A percentile compares a stretch with the other conserved stretches of the same genome.
phyloP scores from a whole-genome alignment of 2,888 invertebrate genomes.

The Tridacna crocea region DNA sequence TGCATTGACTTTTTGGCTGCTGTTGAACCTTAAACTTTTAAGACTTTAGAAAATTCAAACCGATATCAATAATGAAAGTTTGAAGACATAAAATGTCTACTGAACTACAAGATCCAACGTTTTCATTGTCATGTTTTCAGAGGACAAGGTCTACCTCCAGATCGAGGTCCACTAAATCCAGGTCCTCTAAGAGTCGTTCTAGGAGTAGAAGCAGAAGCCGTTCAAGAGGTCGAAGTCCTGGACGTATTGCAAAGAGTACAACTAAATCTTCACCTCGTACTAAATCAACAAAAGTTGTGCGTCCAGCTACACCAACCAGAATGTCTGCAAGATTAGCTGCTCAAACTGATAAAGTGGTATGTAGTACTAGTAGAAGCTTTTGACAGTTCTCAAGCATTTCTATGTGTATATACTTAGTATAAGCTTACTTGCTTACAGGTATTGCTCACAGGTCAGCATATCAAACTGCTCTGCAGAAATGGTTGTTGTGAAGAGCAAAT shows the following conservation, averaged over 20 bases:
- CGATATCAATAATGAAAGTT: not conserved
- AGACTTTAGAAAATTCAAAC: not conserved
- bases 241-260: slow-evolving; percentile 38
- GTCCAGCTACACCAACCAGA: slow-evolving; percentile 63
- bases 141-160: slow-evolving; percentile 33
- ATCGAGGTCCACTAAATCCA: slow-evolving; percentile 57
- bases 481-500: no score
- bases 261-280: slow-evolving; percentile 40
- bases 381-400: no score
- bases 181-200: slow-evolving; percentile 37
- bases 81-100: not conserved
- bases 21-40: no score
- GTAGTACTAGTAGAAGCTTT: no score
- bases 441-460: no score
- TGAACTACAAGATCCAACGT: not conserved
- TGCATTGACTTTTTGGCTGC: no score
- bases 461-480: no score
- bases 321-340: slow-evolving; percentile 65
- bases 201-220: slow-evolving; percentile 68
- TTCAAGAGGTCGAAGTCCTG: slow-evolving; percentile 55
- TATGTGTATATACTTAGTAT: no score
- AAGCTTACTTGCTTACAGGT: no score
- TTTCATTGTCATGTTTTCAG: not conserved
- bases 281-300: slow-evolving; percentile 34
- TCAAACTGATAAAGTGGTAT: slow-evolving; percentile 17